Conservation (phyloP, 1,140 invertebrate genomes). For the Capitella teleta region DNA sequence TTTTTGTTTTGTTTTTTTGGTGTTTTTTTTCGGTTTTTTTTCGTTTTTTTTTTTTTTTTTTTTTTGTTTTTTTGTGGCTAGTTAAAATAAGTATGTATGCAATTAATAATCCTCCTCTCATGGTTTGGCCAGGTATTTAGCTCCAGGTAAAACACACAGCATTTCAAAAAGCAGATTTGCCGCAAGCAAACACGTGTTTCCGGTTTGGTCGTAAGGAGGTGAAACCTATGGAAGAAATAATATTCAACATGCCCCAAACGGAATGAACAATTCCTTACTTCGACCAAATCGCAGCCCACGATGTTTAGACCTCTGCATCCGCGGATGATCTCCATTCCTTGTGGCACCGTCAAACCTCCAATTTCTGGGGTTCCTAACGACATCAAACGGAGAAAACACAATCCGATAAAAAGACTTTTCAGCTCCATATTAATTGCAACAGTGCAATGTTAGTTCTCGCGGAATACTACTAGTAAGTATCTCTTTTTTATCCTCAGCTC, state of each 20-base stretch:
- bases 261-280: slow-evolving; percentile 18
- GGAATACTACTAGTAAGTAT: too few species aligned
- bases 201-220: slow-evolving; percentile 26
- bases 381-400: neutral
- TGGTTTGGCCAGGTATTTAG: too few species aligned
- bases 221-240: slow-evolving; percentile 23
- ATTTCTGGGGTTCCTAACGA: slow-evolving; percentile 30
- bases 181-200: slow-evolving; percentile 25
- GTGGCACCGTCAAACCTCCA: slow-evolving; percentile 26
- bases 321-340: slow-evolving; percentile 30
- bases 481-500: too few species aligned
- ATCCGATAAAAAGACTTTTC: too few species aligned
- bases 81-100: too few species aligned
- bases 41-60: too few species aligned
- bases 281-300: slow-evolving; percentile 30
- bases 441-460: too few species aligned
- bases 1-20: too few species aligned
- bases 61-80: too few species aligned
- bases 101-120: too few species aligned
- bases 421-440: too few species aligned
- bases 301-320: slow-evolving; percentile 30
- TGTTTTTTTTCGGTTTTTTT: too few species aligned
- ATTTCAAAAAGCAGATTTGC: slow-evolving; percentile 35
- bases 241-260: neutral
- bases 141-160: slow-evolving; percentile 29